Conservation (phyloP, 2,888 invertebrate species). For the Troides oblongomaculatus region DNA sequence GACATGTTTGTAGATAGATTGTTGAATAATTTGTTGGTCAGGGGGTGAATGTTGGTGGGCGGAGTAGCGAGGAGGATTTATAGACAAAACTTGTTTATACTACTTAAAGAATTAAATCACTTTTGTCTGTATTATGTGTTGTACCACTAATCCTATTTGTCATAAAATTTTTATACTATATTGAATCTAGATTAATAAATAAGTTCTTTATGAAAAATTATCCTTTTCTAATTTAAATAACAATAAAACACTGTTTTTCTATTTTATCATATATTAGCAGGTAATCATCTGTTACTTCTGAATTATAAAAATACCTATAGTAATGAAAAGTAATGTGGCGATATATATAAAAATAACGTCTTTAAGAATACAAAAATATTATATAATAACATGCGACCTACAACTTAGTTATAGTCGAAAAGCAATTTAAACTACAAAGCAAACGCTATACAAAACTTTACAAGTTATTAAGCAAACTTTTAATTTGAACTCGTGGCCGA, state of each 20-base stretch:
- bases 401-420: conserved; percentile 35
- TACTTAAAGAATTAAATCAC: conserved; percentile 74
- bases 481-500: conserved; percentile 66
- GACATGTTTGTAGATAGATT: conserved; percentile 54
- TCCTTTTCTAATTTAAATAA: no score
- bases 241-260: no score
- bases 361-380: no score
- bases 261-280: no score
- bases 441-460: conserved; percentile 47
- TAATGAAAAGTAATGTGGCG: no score
- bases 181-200: no score
- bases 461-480: conserved; percentile 69
- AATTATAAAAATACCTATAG: no score
- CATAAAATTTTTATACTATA: no score
- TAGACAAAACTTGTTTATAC: conserved; percentile 72
- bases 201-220: no score
- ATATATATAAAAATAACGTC: no score
- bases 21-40: conserved; percentile 43
- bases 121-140: conserved; percentile 55
- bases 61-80: conserved; percentile 47
- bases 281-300: no score
- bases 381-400: no score
- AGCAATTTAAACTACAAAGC: conserved; percentile 47
- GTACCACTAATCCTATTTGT: conserved; percentile 34
- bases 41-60: conserved; percentile 45